Conservation (phyloP, 2,113 vertebrate genomes). For the Coreoperca whiteheadi region DNA sequence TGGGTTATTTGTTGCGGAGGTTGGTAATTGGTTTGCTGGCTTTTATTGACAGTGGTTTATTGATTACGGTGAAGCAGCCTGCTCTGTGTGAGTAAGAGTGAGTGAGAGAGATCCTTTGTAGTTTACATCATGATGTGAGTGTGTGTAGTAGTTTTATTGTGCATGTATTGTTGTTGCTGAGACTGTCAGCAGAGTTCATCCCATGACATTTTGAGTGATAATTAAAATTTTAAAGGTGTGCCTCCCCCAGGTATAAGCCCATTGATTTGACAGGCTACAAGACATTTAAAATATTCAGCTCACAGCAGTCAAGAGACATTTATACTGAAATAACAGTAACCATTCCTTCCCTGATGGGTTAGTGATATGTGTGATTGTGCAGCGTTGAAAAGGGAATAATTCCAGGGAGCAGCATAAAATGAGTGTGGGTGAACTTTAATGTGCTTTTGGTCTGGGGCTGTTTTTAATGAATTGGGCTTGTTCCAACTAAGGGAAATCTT, state of each 20-base stretch:
- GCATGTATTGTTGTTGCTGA: background rate
- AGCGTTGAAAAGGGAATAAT: background rate
- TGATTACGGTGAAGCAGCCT: slow-evolving; percentile 43
- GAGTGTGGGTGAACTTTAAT: background rate
- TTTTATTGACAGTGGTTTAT: slow-evolving; percentile 59
- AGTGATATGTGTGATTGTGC: background rate
- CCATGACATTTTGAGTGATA: slow-evolving; percentile 48
- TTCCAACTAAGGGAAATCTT: background rate
- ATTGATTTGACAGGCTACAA: slow-evolving; percentile 31
- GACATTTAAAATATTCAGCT: slow-evolving; percentile 31
- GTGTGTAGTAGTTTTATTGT: background rate
- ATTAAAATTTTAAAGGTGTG: slow-evolving; percentile 36
- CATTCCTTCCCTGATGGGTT: background rate
- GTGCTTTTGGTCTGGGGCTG: background rate
- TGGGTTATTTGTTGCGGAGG: slow-evolving; percentile 45
- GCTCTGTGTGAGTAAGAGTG: background rate
- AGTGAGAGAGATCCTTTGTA: background rate
- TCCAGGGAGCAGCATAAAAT: background rate
- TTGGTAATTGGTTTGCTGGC: slow-evolving; percentile 44
- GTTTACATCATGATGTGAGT: background rate
- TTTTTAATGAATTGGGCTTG: background rate
- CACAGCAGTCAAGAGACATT: slow-evolving; percentile 33
- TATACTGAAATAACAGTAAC: slow-evolving; percentile 5
- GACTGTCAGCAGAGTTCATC: background rate
- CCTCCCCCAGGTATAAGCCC: background rate